Evolutionary conservation across 2,113 vertebrate genomes (phyloP).

Genomic region (Parotia lawesii): DNA sequence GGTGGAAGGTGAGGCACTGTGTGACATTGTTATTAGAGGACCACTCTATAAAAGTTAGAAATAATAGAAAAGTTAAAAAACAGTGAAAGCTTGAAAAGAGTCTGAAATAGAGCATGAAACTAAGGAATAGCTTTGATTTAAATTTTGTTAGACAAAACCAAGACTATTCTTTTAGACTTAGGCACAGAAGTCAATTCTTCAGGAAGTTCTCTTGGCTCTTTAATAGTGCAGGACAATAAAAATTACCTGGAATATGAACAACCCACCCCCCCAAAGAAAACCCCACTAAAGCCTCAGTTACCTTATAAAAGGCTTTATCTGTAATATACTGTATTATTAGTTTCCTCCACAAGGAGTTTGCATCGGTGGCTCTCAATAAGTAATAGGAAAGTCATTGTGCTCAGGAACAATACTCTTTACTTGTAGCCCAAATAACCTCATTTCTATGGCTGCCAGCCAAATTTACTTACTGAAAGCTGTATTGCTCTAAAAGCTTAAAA

Average conservation of each 20-base stretch:
- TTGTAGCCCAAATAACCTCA: slow-evolving; percentile 8
- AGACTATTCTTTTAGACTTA: background rate
- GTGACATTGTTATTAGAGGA: background rate
- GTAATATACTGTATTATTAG: background rate
- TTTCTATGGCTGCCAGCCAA: slow-evolving; percentile 25
- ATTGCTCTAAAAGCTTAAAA: slow-evolving; percentile 21
- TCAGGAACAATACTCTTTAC: slow-evolving; percentile 3
- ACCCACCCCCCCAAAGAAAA: background rate
- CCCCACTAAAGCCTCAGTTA: background rate
- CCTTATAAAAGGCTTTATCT: background rate
- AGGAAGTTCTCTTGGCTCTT: background rate
- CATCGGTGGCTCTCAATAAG: background rate
- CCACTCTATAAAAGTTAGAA: background rate
- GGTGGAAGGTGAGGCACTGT: background rate
- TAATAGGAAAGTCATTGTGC: background rate
- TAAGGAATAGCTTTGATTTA: background rate
- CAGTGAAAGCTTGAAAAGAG: background rate
- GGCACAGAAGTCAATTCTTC: background rate
- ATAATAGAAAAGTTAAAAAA: background rate
- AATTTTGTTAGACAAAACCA: background rate
- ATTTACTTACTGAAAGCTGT: slow-evolving; percentile 36
- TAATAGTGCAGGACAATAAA: background rate
- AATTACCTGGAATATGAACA: background rate
- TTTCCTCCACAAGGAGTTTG: background rate
- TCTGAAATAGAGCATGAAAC: background rate